Conservation (phyloP, 1,140 invertebrate genomes). For the Leptinotarsa undecemlineata region DNA sequence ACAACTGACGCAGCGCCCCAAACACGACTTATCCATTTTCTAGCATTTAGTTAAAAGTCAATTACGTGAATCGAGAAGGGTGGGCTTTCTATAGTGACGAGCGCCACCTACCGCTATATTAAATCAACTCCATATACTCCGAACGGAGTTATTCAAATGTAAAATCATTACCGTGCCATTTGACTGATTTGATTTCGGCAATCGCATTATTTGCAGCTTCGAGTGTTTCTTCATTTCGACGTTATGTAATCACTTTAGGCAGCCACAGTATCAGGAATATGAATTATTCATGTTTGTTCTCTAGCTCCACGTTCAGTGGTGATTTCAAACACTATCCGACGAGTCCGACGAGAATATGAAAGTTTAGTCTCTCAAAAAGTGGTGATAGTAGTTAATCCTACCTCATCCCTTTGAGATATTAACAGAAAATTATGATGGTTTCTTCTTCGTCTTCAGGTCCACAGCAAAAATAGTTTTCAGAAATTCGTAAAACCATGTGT, state of each 20-base stretch:
- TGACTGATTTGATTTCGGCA: constrained; percentile 33
- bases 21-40: constrained; percentile 54
- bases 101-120: constrained; percentile 33
- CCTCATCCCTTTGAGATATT: no score
- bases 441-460: no score
- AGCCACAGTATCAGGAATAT: no score
- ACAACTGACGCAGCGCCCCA: constrained; percentile 34
- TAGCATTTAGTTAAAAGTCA: constrained; percentile 54
- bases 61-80: constrained; percentile 48
- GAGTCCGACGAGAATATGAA: no score
- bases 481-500: no score
- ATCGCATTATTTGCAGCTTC: constrained; percentile 10
- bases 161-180: constrained; percentile 41
- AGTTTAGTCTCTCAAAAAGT: no score
- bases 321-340: no score
- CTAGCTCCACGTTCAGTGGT: no score
- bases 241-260: constrained; percentile 19
- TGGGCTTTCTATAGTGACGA: constrained; percentile 21
- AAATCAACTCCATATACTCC: constrained; percentile 38
- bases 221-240: constrained; percentile 11
- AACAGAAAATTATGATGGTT: no score
- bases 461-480: no score
- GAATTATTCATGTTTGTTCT: no score
- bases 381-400: no score
- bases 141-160: constrained; percentile 44